A percentile compares a stretch with the other conserved stretches of the same genome.
Conservation (phyloP, 2,113 vertebrate species). For the Heliornis fulica region DNA sequence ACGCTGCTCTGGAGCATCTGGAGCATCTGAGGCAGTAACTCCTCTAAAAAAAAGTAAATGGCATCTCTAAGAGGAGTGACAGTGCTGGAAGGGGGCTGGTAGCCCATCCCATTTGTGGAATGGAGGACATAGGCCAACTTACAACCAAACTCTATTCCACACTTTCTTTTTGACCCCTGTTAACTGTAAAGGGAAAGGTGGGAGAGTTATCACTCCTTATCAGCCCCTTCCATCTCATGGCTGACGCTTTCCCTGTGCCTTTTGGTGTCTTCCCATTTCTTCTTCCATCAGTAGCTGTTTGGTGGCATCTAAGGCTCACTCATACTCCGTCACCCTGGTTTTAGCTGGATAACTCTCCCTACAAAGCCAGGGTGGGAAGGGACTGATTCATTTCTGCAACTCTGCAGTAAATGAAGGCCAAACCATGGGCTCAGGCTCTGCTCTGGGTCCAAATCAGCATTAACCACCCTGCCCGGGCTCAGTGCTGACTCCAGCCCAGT, state of each 20-base stretch:
- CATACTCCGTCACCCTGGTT: rapidly evolving
- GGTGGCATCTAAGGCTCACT: background rate
- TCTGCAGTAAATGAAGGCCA: background rate
- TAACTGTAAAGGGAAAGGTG: background rate
- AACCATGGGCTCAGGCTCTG: rapidly evolving
- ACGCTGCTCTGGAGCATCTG: background rate
- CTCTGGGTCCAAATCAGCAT: rapidly evolving
- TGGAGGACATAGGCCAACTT: rapidly evolving
- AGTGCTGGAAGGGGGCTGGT: background rate
- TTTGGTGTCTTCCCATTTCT: background rate
- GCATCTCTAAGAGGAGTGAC: background rate
- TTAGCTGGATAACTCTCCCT: background rate
- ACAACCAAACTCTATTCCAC: background rate
- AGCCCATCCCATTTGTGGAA: background rate
- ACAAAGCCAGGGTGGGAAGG: background rate
- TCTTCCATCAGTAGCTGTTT: background rate
- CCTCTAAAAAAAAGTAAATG: background rate
- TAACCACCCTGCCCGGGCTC: background rate
- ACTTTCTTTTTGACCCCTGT: background rate
- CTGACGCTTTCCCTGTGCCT: background rate
- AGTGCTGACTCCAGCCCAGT: background rate
- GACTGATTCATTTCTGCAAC: background rate
- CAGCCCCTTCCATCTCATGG: rapidly evolving
- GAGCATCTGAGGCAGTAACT: background rate
- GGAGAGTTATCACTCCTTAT: background rate